These are phyloP conservation scores for Melanargia galathea DNA, from an alignment of 2,888 invertebrate species.

Conservation along the genomic window DNA sequence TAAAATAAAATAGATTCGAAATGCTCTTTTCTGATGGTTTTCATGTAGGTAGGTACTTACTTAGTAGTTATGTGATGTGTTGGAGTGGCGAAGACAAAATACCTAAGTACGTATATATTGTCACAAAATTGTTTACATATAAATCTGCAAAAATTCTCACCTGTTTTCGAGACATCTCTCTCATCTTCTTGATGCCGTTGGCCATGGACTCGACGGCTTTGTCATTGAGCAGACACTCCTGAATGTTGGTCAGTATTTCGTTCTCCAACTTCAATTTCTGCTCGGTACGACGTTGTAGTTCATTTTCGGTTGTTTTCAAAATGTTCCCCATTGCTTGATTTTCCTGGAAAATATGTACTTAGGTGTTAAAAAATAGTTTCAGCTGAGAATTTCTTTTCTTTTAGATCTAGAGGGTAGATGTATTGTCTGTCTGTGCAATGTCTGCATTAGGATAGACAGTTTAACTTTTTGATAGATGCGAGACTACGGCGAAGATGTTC, in stretches of 20 bases:
- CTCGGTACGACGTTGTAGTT: conserved; percentile 73
- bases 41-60: too few relatives aligned
- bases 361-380: not conserved
- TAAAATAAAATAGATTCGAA: too few relatives aligned
- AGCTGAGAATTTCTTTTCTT: not conserved
- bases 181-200: conserved; percentile 73
- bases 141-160: conserved; percentile 52
- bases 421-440: too few relatives aligned
- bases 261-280: conserved; percentile 85
- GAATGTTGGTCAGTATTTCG: conserved; percentile 83
- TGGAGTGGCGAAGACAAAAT: too few relatives aligned
- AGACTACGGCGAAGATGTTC: too few relatives aligned
- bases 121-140: too few relatives aligned
- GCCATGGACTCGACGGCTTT: conserved; percentile 84
- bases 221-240: conserved; percentile 86
- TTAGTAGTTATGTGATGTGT: too few relatives aligned
- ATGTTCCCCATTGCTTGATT: conserved; percentile 71
- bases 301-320: conserved; percentile 62
- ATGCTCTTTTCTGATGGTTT: too few relatives aligned
- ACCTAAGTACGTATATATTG: too few relatives aligned
- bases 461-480: too few relatives aligned
- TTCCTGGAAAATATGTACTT: conserved; percentile 58
- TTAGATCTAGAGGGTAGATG: too few relatives aligned
- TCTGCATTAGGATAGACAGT: too few relatives aligned
- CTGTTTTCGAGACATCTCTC: conserved; percentile 74